A percentile compares a stretch with the other conserved stretches of the same genome.
Conservation (phyloP, 2,888 invertebrate species). For the Xestoiulus laeticollis region DNA sequence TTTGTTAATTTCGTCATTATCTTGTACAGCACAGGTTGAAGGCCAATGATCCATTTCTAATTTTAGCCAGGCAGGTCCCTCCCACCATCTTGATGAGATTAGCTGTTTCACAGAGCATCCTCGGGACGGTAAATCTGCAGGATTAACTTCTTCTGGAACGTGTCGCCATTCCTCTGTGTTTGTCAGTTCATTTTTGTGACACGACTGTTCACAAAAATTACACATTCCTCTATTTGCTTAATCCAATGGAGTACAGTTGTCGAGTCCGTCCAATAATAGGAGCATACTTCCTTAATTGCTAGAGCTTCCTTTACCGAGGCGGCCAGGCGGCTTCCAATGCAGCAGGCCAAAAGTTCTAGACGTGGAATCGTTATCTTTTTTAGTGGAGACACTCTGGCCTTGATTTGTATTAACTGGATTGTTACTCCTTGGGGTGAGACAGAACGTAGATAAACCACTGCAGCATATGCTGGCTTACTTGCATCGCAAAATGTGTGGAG, state of each 20-base stretch:
- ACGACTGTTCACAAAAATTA: background rate
- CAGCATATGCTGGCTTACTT: background rate
- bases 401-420: background rate
- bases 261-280: background rate
- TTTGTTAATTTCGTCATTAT: too few relatives aligned
- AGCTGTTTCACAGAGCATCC: background rate
- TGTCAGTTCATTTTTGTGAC: background rate
- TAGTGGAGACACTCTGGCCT: background rate
- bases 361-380: background rate
- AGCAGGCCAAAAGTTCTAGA: background rate
- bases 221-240: background rate
- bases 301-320: background rate
- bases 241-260: background rate
- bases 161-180: background rate
- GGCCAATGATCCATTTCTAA: too few relatives aligned
- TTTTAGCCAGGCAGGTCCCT: too few relatives aligned
- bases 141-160: background rate
- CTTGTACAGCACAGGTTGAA: too few relatives aligned
- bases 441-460: background rate
- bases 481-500: background rate
- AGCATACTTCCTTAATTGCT: background rate
- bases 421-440: background rate
- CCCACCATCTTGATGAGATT: too few relatives aligned
- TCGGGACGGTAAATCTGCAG: background rate
- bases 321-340: background rate